Base-by-base conservation (phyloP, 1,140 invertebrate genomes). In the Halyomorpha halys region DNA sequence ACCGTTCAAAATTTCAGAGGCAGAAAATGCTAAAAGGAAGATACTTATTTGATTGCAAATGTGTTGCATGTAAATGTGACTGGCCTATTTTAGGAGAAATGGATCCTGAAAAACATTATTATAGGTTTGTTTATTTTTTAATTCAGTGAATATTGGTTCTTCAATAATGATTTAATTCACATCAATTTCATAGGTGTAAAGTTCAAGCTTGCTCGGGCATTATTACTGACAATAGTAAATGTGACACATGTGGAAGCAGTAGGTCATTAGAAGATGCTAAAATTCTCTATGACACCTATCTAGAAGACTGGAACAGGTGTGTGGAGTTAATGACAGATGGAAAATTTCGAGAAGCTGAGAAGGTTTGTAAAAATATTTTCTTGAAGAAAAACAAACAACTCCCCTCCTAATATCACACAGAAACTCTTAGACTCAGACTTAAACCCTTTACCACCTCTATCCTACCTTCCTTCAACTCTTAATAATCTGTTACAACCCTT, bases 1-100 rank as follows among this genome's bases (percentile, higher is more conserved):
- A 34, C 21, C 16, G 2, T 3, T 34, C 16, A 11, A 23, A 25
- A 8, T 60, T 60, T 19, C 18, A 88, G 18, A 76, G 91, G 1
- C 81, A 83, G 69, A 74, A 78, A 13, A 81, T 81, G 54, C 74
- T 97, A 0, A 80, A 81, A 64, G 78, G 86, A 5, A 86, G 89
- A 61, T 97, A 96, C 75, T 91, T 86, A 84, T 97, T 97, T 71
- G 82, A 86, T 64, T 97, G 94, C 72, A 73, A 76, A 25, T 97
- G 94, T 72, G 76, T 80, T 67, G 83, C 92, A 0, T 97, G 94
- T 70, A 71, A 76, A 49, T 79, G 88, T 61, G 82, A 93, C 66
- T 95, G 91, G 91, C 90, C 91, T 1, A 73, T 81, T 19, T 86
- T 90, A 71, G 77, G 83, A 15, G 77, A 90, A 23, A 85, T 94